A percentile compares a stretch with the other conserved stretches of the same genome.
phyloP scores from a whole-genome alignment of 2,113 vertebrate genomes.

The Microcebus murinus region DNA sequence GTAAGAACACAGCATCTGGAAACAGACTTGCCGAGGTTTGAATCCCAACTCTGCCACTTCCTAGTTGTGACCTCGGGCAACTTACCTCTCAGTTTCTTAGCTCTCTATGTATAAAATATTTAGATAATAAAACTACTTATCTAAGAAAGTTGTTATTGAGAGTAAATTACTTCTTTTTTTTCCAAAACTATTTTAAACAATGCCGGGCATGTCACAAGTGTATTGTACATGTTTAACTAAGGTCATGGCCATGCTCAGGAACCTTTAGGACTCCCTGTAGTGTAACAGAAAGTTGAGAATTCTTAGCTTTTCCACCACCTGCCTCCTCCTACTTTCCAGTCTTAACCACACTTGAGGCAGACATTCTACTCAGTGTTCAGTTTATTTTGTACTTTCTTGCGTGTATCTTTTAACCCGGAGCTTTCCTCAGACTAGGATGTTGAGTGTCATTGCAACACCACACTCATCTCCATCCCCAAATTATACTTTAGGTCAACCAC shows the following conservation, averaged over 20 bases:
- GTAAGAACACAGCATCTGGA: background rate
- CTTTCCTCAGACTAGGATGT: background rate
- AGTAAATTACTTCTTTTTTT: background rate
- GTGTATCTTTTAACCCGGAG: background rate
- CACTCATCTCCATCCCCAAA: background rate
- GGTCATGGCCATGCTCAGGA: background rate
- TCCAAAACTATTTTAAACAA: background rate
- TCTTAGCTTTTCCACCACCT: background rate
- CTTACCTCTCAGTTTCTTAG: background rate
- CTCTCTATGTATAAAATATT: background rate
- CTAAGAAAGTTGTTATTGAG: background rate
- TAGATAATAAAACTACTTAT: background rate
- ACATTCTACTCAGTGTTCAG: background rate
- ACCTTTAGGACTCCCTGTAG: background rate
- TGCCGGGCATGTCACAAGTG: background rate
- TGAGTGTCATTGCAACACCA: background rate
- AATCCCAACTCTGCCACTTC: background rate
- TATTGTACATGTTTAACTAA: background rate
- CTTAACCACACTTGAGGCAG: background rate
- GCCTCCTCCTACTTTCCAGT: background rate
- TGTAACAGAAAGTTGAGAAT: background rate
- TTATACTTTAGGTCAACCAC: background rate
- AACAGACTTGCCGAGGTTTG: background rate
- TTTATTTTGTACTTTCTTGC: background rate
- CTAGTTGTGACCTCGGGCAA: background rate